Base-by-base conservation (phyloP, 2,888 invertebrate genomes). In the Xylota segnis region DNA sequence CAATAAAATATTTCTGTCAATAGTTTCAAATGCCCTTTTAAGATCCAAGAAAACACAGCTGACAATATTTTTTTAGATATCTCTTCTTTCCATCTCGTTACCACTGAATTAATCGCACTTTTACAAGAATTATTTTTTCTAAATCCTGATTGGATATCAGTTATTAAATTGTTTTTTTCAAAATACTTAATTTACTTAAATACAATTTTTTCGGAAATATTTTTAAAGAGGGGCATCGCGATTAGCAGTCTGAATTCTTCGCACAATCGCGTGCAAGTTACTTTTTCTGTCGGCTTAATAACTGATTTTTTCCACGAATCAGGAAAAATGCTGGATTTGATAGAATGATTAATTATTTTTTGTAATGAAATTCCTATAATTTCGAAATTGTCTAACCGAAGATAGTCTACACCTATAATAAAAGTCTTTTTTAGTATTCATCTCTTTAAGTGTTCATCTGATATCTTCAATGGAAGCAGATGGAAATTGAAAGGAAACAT, bases 51-150 rank as follows among this genome's bases (percentile, higher is more conserved):
- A 14, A 54, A 54, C 14, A 29, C 29, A 29, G 29, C 29, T 54
- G 5, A n/a, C n/a, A 6, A 54, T 29, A 1, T 16, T 32, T 9
- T 32, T 32, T 54, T 32, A 7, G 32, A 32, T 32, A 32, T 0
- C 5, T 54, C 54, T 54, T 54, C 9, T n/a, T 54, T 32, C 9
- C 9, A 54, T 6, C 14, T 54, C 2, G 9, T 32, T 4, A 32
- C 16, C 4, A 54, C 32, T 32, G 16, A 54, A 32, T 32, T 32
- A 6, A 32, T 32, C 32, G 14, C 32, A 54, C 32, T 54, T 32
- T 54, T 9, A 4, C 54, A 32, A 2, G 37, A 58, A 37, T 58
- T 34, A 37, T 58, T 18, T 37, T 58, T 34, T 58, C 10, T 37
- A 37, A 56, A 32, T 56, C 56, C 50, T 14, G 50, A 50, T 12